Percentiles rank a stretch among this genome's conserved stretches.
These are phyloP conservation scores for Schizotus pectinicornis DNA, from an alignment of 2,888 invertebrate genomes.

Conservation along the genomic window DNA sequence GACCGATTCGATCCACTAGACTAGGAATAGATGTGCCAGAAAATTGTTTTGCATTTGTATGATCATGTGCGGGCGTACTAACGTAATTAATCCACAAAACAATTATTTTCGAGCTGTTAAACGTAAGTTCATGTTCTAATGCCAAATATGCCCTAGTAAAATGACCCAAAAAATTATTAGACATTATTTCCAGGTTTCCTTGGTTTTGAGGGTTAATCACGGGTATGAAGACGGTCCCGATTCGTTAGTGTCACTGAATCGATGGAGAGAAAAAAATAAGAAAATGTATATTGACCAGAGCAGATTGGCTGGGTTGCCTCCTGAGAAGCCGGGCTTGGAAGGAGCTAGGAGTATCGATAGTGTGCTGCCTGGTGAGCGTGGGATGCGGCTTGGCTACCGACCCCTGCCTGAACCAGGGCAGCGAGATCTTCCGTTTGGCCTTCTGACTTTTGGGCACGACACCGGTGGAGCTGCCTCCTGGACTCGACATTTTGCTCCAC, in stretches of 20 bases:
- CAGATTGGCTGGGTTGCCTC: slow-evolving; percentile 68
- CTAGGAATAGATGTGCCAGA: not conserved
- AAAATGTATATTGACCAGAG: slow-evolving; percentile 53
- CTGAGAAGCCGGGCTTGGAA: slow-evolving; percentile 79
- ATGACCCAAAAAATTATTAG: too few relatives aligned
- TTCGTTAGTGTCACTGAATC: too few relatives aligned
- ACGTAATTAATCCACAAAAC: too few relatives aligned
- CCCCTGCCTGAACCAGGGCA: slow-evolving; percentile 89
- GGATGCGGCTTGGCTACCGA: slow-evolving; percentile 77
- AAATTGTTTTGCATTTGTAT: not conserved
- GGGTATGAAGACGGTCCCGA: too few relatives aligned
- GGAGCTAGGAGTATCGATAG: slow-evolving; percentile 88
- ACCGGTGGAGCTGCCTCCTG: slow-evolving; percentile 42
- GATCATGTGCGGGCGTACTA: not conserved
- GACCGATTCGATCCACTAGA: too few relatives aligned
- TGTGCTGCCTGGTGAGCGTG: slow-evolving; percentile 82
- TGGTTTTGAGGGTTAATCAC: too few relatives aligned
- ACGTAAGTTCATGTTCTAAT: not conserved
- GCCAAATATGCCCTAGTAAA: too few relatives aligned
- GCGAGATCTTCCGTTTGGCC: slow-evolving; percentile 82
- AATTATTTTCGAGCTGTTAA: too few relatives aligned
- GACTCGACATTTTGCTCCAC: slow-evolving; percentile 29
- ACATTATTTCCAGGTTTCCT: too few relatives aligned
- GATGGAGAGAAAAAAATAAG: slow-evolving; percentile 1
- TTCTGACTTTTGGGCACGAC: slow-evolving; percentile 64